Conservation (phyloP, 2,888 invertebrate species). For the Agonum fuliginosum region DNA sequence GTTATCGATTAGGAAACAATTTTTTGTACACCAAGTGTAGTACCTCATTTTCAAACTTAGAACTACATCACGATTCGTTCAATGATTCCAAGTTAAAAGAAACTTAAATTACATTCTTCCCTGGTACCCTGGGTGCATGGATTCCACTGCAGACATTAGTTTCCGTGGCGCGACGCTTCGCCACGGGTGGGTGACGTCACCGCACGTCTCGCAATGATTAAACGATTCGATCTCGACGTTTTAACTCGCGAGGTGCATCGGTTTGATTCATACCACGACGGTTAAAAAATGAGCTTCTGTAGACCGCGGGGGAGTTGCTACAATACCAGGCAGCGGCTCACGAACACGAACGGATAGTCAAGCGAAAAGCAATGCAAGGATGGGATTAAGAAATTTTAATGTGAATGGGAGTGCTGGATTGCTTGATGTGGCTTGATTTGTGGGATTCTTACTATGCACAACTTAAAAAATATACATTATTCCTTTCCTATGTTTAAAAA, state of each 20-base stretch:
- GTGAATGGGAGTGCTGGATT: too few species aligned
- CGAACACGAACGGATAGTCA: neutral
- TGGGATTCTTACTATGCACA: too few species aligned
- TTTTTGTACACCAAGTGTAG: too few species aligned
- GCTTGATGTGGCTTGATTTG: too few species aligned
- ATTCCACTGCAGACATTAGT: constrained; percentile 14
- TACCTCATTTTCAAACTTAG: too few species aligned
- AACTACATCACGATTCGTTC: too few species aligned
- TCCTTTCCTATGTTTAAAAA: too few species aligned
- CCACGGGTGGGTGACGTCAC: constrained; percentile 57
- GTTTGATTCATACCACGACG: constrained; percentile 45
- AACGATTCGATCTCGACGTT: constrained; percentile 71
- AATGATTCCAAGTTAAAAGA: neutral
- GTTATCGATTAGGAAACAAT: too few species aligned
- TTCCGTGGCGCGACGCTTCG: constrained; percentile 35
- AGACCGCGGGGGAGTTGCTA: neutral
- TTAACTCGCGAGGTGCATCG: constrained; percentile 64
- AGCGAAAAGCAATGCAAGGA: too few species aligned
- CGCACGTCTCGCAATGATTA: constrained; percentile 67
- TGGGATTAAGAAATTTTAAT: too few species aligned
- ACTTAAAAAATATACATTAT: too few species aligned
- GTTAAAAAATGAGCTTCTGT: constrained; percentile 52
- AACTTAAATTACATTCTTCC: constrained; percentile 23
- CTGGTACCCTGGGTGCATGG: neutral
- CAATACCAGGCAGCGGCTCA: neutral